phyloP scores from a whole-genome alignment of 2,888 invertebrate genomes.

The Callosobruchus maculatus region DNA sequence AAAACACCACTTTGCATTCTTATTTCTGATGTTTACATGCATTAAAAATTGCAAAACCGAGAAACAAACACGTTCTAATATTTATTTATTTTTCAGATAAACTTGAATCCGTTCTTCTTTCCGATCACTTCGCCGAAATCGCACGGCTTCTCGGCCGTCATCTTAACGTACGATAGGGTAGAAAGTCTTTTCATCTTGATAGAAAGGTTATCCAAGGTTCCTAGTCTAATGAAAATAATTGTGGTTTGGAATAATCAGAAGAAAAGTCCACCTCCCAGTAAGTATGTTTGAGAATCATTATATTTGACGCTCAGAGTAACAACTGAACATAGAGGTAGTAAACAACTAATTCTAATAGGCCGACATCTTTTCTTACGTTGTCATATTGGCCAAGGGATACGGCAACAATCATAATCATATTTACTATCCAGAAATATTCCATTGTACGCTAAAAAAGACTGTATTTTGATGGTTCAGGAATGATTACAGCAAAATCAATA shows the following conservation, averaged over 20 bases:
- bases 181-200: constrained; percentile 86
- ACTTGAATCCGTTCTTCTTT: constrained; percentile 75
- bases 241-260: constrained; percentile 96
- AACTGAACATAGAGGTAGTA: too few relatives aligned
- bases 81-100: constrained; percentile 49
- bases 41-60: too few relatives aligned
- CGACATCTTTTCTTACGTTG: too few relatives aligned
- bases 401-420: not conserved
- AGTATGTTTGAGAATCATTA: constrained; percentile 49
- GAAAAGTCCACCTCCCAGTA: constrained; percentile 83
- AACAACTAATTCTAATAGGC: too few relatives aligned
- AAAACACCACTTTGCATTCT: too few relatives aligned
- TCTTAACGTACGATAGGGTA: constrained; percentile 89
- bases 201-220: constrained; percentile 78
- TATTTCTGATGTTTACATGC: too few relatives aligned
- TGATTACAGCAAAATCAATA: too few relatives aligned
- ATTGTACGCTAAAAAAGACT: too few relatives aligned
- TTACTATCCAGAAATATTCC: too few relatives aligned
- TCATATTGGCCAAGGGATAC: too few relatives aligned
- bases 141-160: constrained; percentile 93
- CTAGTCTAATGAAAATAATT: constrained; percentile 86
- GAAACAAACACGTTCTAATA: not conserved
- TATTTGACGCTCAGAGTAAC: too few relatives aligned
- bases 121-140: constrained; percentile 82
- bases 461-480: too few relatives aligned